phyloP scores from a whole-genome alignment of 1,140 invertebrate species.

The Drosophila santomea region DNA sequence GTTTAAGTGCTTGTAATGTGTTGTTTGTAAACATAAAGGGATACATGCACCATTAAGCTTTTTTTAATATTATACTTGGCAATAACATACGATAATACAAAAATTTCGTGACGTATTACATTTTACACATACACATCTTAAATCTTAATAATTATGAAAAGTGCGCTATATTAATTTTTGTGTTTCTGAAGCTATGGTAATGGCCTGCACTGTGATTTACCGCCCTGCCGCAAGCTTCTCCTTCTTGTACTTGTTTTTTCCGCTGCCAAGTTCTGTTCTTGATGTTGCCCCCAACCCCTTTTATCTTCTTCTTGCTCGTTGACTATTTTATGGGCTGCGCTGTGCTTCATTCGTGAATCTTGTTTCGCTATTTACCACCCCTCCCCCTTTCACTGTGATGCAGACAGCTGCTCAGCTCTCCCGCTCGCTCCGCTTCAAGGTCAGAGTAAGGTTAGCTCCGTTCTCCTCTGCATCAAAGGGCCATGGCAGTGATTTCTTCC shows the following conservation, averaged over 20 bases:
- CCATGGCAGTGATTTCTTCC: slow-evolving; percentile 74
- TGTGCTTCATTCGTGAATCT: slow-evolving; percentile 48
- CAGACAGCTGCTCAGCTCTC: slow-evolving; percentile 41
- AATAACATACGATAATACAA: no score
- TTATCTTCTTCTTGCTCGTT: slow-evolving; percentile 36
- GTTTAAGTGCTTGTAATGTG: background rate
- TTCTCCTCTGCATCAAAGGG: slow-evolving; percentile 45
- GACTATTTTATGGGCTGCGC: slow-evolving; percentile 44
- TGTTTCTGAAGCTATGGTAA: slow-evolving; percentile 2
- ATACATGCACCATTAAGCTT: no score
- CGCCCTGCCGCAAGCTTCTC: slow-evolving; percentile 61
- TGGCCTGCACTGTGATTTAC: slow-evolving; percentile 28
- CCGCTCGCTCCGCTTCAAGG: slow-evolving; percentile 72
- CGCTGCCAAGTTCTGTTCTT: slow-evolving; percentile 48
- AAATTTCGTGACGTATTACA: no score
- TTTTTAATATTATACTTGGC: no score
- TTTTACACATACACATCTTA: no score
- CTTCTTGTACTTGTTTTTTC: slow-evolving; percentile 37
- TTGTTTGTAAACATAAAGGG: background rate
- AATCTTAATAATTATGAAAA: no score
- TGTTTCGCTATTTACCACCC: slow-evolving; percentile 53
- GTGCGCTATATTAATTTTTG: no score
- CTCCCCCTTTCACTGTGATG: slow-evolving; percentile 22
- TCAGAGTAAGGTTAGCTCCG: slow-evolving; percentile 76
- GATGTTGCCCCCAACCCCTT: slow-evolving; percentile 20